A percentile compares a stretch with the other conserved stretches of the same genome.
Conservation (phyloP, 2,888 invertebrate genomes). For the Myopa tessellatipennis region DNA sequence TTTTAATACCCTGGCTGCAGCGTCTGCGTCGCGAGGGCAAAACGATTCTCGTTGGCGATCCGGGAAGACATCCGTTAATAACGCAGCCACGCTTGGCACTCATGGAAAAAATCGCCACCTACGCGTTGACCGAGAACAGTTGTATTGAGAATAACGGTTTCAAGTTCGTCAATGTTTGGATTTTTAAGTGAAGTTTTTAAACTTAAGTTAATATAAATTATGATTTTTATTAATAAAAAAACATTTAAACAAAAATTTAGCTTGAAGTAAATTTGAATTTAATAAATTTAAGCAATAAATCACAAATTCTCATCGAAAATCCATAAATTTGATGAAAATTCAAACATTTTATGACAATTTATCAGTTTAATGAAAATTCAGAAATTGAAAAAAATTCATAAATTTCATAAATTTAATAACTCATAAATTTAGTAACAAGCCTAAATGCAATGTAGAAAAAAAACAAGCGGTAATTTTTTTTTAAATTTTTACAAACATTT, state of each 20-base stretch:
- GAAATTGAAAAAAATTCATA: too few species aligned
- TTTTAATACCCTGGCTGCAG: slow-evolving; percentile 71
- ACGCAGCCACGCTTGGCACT: slow-evolving; percentile 59
- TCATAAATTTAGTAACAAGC: too few species aligned
- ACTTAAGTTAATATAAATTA: too few species aligned
- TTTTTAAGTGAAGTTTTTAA: slow-evolving; percentile 44
- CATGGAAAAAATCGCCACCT: slow-evolving; percentile 67
- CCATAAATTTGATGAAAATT: too few species aligned
- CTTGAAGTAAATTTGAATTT: too few species aligned
- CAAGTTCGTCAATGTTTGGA: slow-evolving; percentile 69
- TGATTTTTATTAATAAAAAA: too few species aligned
- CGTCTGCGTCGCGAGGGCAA: slow-evolving; percentile 59
- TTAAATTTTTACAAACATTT: slow-evolving; percentile 37
- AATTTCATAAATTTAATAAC: too few species aligned
- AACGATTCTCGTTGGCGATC: slow-evolving; percentile 72
- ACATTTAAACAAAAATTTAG: too few species aligned
- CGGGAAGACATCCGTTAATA: slow-evolving; percentile 72
- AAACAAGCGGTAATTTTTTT: slow-evolving; percentile 3
- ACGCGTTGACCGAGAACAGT: slow-evolving; percentile 68
- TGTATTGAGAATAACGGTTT: slow-evolving; percentile 72
- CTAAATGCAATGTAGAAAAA: too few species aligned
- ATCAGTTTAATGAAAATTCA: too few species aligned
- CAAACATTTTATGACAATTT: too few species aligned
- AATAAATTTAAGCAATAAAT: not conserved
- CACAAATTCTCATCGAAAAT: not conserved